Percentiles rank a stretch among this genome's conserved stretches.
Evolutionary conservation across 2,113 vertebrate genomes (phyloP).

Genomic region (Dendrocopos noguchii): DNA sequence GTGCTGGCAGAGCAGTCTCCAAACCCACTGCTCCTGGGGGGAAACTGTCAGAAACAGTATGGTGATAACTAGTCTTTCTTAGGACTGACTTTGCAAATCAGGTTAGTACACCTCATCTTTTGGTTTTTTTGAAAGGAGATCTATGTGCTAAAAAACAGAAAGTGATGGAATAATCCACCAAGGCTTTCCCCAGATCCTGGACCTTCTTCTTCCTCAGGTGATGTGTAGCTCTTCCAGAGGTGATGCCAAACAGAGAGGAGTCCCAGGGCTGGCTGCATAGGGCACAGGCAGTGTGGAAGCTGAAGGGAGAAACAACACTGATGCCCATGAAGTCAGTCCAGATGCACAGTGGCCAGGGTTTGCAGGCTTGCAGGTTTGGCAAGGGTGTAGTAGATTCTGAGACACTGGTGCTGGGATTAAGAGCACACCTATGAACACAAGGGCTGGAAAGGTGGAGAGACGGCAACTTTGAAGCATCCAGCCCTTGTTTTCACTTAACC

Average conservation of each 20-base stretch:
- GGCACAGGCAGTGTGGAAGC: not conserved
- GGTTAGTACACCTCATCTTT: not conserved
- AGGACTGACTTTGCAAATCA: not conserved
- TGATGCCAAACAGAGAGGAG: not conserved
- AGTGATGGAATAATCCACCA: not conserved
- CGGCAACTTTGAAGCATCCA: not conserved
- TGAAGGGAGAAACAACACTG: rapidly evolving
- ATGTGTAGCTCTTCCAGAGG: not conserved
- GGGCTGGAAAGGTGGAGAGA: not conserved
- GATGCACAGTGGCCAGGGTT: not conserved
- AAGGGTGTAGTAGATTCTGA: not conserved
- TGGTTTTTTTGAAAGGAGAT: not conserved
- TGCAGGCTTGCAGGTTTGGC: not conserved
- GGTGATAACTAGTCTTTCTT: not conserved
- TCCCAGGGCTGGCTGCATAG: not conserved
- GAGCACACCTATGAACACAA: not conserved
- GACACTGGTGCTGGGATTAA: no score
- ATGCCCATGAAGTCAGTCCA: no score
- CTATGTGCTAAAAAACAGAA: not conserved
- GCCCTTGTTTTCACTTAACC: not conserved
- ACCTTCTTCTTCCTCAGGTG: not conserved
- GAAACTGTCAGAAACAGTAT: not conserved
- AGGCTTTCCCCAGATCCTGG: not conserved
- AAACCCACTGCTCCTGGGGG: not conserved
- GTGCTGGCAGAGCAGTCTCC: not conserved